Evolutionary conservation across 2,113 vertebrate species (phyloP).

Genomic region (Taxidea taxus): DNA sequence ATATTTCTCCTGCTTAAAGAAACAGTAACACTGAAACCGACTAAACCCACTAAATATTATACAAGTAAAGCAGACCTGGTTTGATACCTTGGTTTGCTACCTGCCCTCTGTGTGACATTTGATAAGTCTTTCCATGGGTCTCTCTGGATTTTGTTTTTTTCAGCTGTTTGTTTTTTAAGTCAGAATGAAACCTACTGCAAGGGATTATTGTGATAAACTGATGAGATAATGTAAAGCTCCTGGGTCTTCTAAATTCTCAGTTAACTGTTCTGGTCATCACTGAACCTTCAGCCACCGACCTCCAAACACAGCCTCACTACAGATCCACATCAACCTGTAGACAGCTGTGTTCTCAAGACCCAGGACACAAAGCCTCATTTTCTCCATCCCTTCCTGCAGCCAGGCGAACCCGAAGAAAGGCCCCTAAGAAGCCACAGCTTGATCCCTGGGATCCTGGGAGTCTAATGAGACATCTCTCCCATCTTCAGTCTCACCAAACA

Average conservation of each 20-base stretch:
- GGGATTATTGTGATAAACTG: background rate
- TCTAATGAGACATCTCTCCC: background rate
- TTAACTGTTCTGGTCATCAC: background rate
- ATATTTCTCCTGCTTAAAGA: conserved; percentile 21
- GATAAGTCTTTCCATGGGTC: background rate
- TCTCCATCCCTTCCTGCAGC: background rate
- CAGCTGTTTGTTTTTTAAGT: background rate
- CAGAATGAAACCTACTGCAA: background rate
- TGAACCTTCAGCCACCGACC: background rate
- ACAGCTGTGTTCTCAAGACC: background rate
- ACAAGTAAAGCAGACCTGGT: background rate
- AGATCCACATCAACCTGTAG: too few species aligned
- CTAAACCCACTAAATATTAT: background rate
- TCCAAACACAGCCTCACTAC: background rate
- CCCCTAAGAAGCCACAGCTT: background rate
- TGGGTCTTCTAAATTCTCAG: background rate
- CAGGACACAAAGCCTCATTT: background rate
- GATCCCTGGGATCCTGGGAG: background rate
- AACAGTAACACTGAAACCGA: background rate
- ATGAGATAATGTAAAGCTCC: background rate
- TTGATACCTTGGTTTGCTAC: background rate
- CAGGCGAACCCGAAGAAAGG: background rate
- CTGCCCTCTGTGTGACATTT: accelerated
- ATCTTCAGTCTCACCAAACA: background rate
- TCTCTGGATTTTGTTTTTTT: background rate